These are phyloP conservation scores for Perca schrenkii DNA, from an alignment of 2,113 vertebrate species.

Conservation along the genomic window DNA sequence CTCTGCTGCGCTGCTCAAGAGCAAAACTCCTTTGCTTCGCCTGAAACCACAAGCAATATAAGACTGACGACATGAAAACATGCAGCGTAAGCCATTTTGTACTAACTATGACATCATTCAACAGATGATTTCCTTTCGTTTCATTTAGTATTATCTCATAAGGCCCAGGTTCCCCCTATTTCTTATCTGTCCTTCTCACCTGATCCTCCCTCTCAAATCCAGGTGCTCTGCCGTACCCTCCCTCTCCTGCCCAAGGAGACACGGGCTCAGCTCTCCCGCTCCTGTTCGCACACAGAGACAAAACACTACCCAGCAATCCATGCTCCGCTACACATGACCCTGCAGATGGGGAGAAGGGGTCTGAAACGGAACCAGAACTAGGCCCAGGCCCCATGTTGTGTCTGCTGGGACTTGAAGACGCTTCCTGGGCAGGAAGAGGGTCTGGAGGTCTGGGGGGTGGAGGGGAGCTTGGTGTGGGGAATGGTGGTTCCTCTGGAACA, in stretches of 20 bases:
- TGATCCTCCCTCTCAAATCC: conserved; percentile 98
- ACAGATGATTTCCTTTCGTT: neutral
- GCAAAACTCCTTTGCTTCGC: conserved; percentile 94
- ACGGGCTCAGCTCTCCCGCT: conserved; percentile 83
- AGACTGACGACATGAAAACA: neutral
- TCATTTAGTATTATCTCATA: neutral
- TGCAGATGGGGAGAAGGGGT: conserved; percentile 85
- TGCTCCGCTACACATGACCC: conserved; percentile 85
- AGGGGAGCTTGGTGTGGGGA: conserved; percentile 89
- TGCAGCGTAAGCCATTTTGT: neutral
- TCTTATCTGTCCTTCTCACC: conserved; percentile 77
- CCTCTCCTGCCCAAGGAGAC: conserved; percentile 85
- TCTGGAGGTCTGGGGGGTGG: conserved; percentile 82
- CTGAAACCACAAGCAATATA: conserved; percentile 72
- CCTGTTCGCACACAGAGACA: conserved; percentile 79
- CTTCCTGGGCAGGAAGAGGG: conserved; percentile 74
- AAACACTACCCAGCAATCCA: conserved; percentile 80
- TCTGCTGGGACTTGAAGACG: conserved; percentile 48
- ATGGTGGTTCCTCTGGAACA: conserved; percentile 87
- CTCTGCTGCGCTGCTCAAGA: conserved; percentile 91
- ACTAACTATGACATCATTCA: neutral
- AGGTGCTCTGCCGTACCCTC: conserved; percentile 94
- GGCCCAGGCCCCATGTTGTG: conserved; percentile 74
- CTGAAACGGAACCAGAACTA: conserved; percentile 68
- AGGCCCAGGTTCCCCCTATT: neutral